These are phyloP conservation scores for Stercorarius parasiticus DNA, from an alignment of 2,113 vertebrate genomes.

Conservation along the genomic window DNA sequence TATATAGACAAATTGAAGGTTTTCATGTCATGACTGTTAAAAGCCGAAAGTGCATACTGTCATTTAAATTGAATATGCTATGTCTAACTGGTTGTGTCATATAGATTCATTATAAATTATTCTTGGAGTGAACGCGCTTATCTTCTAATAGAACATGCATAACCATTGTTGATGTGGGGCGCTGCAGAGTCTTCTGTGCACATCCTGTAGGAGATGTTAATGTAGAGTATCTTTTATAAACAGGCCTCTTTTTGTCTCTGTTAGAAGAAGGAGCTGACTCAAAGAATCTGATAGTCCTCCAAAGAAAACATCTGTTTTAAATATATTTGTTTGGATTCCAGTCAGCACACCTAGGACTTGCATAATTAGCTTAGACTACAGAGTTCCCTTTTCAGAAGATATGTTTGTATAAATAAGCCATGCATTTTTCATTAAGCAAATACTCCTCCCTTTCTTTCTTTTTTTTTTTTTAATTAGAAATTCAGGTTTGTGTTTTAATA, in stretches of 20 bases:
- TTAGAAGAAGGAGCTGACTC: constrained; percentile 58
- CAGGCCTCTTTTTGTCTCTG: constrained; percentile 37
- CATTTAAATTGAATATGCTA: background rate
- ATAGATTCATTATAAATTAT: background rate
- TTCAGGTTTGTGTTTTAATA: constrained; percentile 3
- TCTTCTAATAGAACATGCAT: background rate
- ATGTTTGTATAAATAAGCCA: constrained; percentile 70
- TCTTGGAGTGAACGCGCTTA: background rate
- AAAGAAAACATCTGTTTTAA: constrained; percentile 78
- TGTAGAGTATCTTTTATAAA: background rate
- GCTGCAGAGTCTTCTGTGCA: background rate
- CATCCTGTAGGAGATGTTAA: constrained; percentile 9
- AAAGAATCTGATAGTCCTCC: constrained; percentile 60
- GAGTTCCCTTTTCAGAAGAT: constrained; percentile 71
- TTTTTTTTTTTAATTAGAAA: background rate
- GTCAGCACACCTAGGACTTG: constrained; percentile 59
- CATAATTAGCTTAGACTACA: constrained; percentile 75
- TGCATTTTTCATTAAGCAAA: constrained; percentile 71
- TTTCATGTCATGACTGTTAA: background rate
- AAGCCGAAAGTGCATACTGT: background rate
- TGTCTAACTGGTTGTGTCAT: background rate
- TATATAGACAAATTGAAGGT: background rate
- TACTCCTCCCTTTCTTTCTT: background rate
- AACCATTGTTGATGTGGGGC: background rate
- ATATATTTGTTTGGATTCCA: constrained; percentile 75